Conservation (phyloP, 2,888 invertebrate species). For the Hydriomena furcata region DNA sequence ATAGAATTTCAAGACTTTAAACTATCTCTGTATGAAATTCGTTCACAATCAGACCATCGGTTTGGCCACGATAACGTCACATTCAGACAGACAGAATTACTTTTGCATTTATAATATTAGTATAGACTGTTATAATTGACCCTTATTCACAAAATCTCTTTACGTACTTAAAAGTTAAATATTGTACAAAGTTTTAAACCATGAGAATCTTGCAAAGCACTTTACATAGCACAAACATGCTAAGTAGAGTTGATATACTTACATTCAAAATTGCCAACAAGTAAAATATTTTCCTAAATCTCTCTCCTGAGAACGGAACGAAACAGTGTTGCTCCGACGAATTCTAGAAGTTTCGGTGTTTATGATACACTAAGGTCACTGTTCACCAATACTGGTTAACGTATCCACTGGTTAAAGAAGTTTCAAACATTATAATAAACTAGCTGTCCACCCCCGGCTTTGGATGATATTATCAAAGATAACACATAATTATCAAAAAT, state of each 20-base stretch:
- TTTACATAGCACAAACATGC: neutral
- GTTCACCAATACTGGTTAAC: neutral
- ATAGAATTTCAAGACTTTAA: no score
- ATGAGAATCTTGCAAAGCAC: conserved; percentile 3
- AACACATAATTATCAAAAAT: no score
- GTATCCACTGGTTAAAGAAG: no score
- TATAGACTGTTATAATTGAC: no score
- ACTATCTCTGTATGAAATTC: no score
- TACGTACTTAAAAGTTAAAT: neutral
- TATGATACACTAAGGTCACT: conserved; percentile 15
- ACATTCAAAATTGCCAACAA: conserved; percentile 4
- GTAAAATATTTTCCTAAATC: conserved; percentile 10
- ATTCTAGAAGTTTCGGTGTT: conserved; percentile 23
- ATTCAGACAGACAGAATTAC: no score
- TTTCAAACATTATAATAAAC: no score
- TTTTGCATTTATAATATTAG: no score
- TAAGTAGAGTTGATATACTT: conserved; percentile 4
- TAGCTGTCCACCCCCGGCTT: no score
- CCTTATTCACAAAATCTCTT: neutral
- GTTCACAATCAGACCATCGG: no score
- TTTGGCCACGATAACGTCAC: no score
- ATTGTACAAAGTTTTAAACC: neutral
- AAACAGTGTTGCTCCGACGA: conserved; percentile 15
- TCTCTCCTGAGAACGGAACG: neutral
- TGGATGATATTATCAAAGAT: no score